Base-by-base conservation (phyloP, 2,113 vertebrate species). In the Hyperoodon ampullatus region DNA sequence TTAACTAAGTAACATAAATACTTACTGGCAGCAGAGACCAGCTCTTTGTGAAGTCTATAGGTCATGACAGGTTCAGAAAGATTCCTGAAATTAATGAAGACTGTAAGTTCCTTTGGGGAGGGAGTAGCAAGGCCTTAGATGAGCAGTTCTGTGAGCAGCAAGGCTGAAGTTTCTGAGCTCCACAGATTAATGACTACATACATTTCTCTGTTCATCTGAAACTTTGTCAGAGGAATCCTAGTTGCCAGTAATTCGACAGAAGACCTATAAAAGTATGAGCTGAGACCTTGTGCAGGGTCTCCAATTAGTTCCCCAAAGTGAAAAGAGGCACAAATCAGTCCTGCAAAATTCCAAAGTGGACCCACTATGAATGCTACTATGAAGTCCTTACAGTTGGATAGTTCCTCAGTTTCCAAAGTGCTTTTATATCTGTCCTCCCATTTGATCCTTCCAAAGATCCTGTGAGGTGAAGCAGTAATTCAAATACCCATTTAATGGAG, bases 61-160 rank as follows among this genome's bases (percentile, higher is more conserved):
- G 99, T 99, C 99, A 99, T 99, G 97, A 99, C 98, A 4, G 99
- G 99, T 97, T 99, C 99, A 93, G 99, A 99, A 85, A 99, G 99
- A 98, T 99, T 99, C 99, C 99, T 99, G 98, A 92, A 98, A 98
- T 16, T 92, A 33, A 97, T 97, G 47, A 97, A 97, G 42, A 97
- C 44, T 81, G 7, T 97, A 92, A 98, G 97, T 97, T 97, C 66
- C 84, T 91, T 78, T 66, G 13, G 50, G 58, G 60, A 81, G 10
- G 21, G 42, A 86, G 19, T 88, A 55, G 44, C 87, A 16, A 77
- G 24, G 42, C 2, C 1, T 0, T 28, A 60, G 1, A 63, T 60
- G 0, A 0, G 21, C 15, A 74, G 58, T 94, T 65, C 84, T 42
- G 33, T 55, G 44, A 50, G 26, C 30, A 77, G 26, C 7, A 65